These are phyloP conservation scores for Syrmaticus mikado DNA, from an alignment of 2,113 vertebrate genomes.

Conservation along the genomic window DNA sequence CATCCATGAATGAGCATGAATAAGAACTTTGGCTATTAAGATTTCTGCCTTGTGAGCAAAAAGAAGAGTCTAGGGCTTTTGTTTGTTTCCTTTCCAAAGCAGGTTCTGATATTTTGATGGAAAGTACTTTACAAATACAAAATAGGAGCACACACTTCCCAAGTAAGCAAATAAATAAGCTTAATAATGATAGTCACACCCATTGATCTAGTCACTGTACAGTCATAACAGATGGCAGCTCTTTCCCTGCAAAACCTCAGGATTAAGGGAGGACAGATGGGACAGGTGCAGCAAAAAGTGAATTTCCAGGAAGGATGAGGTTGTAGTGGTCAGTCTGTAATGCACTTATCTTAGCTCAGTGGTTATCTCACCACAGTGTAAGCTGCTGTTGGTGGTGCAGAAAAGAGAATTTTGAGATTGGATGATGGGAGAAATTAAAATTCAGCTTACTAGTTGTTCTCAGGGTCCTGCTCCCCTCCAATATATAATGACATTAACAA, in stretches of 20 bases:
- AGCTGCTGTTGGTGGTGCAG: background rate
- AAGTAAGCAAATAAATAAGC: conserved; percentile 2
- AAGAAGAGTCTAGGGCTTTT: background rate
- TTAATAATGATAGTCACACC: conserved; percentile 4
- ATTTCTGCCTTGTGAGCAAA: background rate
- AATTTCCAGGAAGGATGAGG: background rate
- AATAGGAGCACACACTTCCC: background rate
- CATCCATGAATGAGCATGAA: fast-evolving
- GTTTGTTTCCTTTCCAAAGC: background rate
- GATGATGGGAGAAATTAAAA: background rate
- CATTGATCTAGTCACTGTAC: background rate
- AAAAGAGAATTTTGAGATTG: background rate
- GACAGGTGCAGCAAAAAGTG: background rate
- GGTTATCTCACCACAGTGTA: background rate
- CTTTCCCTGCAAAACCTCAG: background rate
- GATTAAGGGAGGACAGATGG: background rate
- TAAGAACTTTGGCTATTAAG: background rate
- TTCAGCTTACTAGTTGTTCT: background rate
- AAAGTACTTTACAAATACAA: background rate
- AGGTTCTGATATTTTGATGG: background rate
- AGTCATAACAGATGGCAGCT: background rate
- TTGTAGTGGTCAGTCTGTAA: background rate
- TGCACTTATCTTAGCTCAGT: background rate
- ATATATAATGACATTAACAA: background rate
- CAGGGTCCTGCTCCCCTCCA: background rate